Evolutionary conservation across 2,797 vertebrate species (phyloP).

Genomic region (Acipenser oxyrinchus): DNA sequence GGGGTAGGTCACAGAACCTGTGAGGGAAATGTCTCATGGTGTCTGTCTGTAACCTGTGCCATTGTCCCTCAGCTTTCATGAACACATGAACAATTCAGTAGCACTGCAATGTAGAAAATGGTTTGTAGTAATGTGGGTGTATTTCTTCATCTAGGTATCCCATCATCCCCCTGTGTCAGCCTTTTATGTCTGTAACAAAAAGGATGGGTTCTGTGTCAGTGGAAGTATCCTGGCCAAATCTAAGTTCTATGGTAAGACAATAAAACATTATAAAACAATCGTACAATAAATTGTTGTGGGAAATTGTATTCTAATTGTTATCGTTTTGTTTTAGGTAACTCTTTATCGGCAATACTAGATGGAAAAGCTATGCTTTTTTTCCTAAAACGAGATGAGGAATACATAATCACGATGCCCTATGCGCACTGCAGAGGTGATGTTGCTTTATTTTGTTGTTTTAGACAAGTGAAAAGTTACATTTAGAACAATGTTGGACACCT

Average conservation of each 20-base stretch:
- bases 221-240: constrained; percentile 90
- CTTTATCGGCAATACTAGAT: constrained; percentile 86
- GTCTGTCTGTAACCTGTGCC: too few species aligned
- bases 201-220: constrained; percentile 85
- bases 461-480: too few species aligned
- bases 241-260: constrained; percentile 84
- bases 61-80: too few species aligned
- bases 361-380: constrained; percentile 83
- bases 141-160: constrained; percentile 67
- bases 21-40: too few species aligned
- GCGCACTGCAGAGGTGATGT: constrained; percentile 89
- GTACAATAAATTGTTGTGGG: not conserved
- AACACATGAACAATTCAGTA: too few species aligned
- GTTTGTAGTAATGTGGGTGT: too few species aligned
- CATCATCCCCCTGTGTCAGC: constrained; percentile 93
- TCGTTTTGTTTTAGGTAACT: constrained; percentile 67
- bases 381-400: constrained; percentile 78
- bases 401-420: constrained; percentile 92
- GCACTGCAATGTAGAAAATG: too few species aligned
- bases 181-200: constrained; percentile 90
- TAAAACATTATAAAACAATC: not conserved
- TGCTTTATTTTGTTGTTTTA: too few species aligned
- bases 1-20: too few species aligned
- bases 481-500: too few species aligned
- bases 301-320: not conserved